A percentile compares a stretch with the other conserved stretches of the same genome.
These are phyloP conservation scores for Tetramorium parvispinum DNA, from an alignment of 1,140 invertebrate genomes.

Conservation along the genomic window DNA sequence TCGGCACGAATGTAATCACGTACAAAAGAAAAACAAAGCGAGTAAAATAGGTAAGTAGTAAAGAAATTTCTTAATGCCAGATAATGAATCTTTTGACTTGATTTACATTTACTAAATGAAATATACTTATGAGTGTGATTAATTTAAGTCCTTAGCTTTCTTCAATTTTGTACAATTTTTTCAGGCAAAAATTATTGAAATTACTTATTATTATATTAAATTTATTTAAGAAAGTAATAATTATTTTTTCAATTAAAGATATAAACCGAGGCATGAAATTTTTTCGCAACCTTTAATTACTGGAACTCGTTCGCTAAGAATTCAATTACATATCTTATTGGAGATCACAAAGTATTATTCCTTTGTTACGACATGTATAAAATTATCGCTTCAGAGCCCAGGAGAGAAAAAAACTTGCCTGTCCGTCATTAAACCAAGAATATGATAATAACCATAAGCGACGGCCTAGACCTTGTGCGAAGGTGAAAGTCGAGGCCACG, in stretches of 20 bases:
- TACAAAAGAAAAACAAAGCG: neutral
- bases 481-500: slow-evolving; percentile 78
- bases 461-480: slow-evolving; percentile 79
- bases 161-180: no score
- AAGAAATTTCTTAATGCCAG: neutral
- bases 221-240: neutral
- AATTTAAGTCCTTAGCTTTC: no score
- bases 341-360: neutral
- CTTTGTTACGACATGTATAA: neutral
- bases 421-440: neutral
- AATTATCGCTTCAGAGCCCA: neutral
- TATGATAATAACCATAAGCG: neutral
- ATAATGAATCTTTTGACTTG: neutral
- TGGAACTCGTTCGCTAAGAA: neutral
- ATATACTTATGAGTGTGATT: no score
- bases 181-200: no score
- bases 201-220: neutral
- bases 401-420: neutral
- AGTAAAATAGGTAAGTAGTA: neutral
- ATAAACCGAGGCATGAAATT: neutral
- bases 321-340: neutral
- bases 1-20: neutral
- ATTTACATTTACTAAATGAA: neutral
- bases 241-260: neutral
- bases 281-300: neutral